Conservation (phyloP, 2,888 invertebrate species). For the Gymnosoma rotundatum region DNA sequence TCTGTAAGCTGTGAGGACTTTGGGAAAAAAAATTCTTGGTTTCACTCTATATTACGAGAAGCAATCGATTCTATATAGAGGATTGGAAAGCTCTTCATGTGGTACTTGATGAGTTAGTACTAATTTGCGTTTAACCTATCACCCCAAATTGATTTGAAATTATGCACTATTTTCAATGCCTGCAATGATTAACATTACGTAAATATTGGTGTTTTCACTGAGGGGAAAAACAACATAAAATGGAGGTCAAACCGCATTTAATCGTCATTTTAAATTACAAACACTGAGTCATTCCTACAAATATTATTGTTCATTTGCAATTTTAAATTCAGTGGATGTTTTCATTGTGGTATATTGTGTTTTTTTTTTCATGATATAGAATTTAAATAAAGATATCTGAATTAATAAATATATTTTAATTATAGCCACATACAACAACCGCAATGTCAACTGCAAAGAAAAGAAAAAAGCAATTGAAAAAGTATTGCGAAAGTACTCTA, state of each 20-base stretch:
- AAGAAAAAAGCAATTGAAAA: too few species aligned
- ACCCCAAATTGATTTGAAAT: not conserved
- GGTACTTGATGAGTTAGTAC: too few species aligned
- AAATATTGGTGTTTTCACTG: conserved; percentile 1
- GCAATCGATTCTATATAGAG: too few species aligned
- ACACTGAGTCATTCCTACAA: conserved; percentile 7
- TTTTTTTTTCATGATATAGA: not conserved
- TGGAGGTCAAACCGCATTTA: conserved; percentile 55
- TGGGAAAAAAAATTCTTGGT: too few species aligned
- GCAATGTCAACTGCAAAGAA: too few species aligned
- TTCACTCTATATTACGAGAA: too few species aligned
- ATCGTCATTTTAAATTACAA: conserved; percentile 39
- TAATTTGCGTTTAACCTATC: too few species aligned
- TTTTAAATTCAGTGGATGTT: conserved; percentile 13
- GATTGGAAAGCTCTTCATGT: too few species aligned
- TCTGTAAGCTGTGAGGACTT: too few species aligned
- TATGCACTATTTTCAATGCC: not conserved
- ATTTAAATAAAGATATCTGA: conserved; percentile 9
- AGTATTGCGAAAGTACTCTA: too few species aligned
- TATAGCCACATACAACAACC: not conserved
- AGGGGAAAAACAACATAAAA: conserved; percentile 14
- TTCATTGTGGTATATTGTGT: not conserved
- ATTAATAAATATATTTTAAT: conserved; percentile 13
- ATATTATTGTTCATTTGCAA: conserved; percentile 4
- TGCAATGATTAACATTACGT: not conserved